phyloP scores from a whole-genome alignment of 2,888 invertebrate genomes.

The Sipha maydis region DNA sequence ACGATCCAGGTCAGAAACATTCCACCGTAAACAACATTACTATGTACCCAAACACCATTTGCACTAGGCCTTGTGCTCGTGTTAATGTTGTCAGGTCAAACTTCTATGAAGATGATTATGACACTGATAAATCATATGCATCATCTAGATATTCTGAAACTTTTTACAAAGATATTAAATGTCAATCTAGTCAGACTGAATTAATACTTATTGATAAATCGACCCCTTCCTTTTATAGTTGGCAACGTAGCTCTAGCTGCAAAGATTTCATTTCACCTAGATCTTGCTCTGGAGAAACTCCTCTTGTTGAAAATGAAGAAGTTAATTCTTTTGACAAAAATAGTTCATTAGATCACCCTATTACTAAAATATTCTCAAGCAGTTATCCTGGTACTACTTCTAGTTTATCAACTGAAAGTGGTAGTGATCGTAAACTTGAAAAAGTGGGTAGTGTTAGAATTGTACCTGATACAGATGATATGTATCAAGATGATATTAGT shows the following conservation, averaged over 20 bases:
- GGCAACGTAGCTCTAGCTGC: conserved; percentile 85
- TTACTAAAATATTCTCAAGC: conserved; percentile 82
- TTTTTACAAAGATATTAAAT: conserved; percentile 57
- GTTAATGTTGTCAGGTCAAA: conserved; percentile 55
- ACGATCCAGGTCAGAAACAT: conserved; percentile 64
- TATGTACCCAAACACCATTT: conserved; percentile 63
- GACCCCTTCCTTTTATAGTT: conserved; percentile 66
- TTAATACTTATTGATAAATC: conserved; percentile 55
- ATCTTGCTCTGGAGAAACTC: conserved; percentile 66
- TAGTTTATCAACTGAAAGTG: conserved; percentile 74
- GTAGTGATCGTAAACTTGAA: conserved; percentile 74
- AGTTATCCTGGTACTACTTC: conserved; percentile 85
- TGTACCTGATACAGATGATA: conserved; percentile 64
- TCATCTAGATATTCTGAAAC: conserved; percentile 57
- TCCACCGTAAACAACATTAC: conserved; percentile 63
- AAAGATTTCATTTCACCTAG: conserved; percentile 72
- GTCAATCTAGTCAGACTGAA: conserved; percentile 61
- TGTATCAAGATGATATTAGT: conserved; percentile 85
- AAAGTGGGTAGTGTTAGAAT: conserved; percentile 69
- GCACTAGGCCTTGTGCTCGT: conserved; percentile 57
- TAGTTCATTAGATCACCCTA: conserved; percentile 53
- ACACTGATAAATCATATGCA: conserved; percentile 59
- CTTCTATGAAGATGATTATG: conserved; percentile 52
- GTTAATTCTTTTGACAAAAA: conserved; percentile 59
- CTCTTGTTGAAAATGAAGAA: conserved; percentile 46